Evolutionary conservation across 2,888 invertebrate genomes (phyloP).

Genomic region (Cataglyphis albicans): DNA sequence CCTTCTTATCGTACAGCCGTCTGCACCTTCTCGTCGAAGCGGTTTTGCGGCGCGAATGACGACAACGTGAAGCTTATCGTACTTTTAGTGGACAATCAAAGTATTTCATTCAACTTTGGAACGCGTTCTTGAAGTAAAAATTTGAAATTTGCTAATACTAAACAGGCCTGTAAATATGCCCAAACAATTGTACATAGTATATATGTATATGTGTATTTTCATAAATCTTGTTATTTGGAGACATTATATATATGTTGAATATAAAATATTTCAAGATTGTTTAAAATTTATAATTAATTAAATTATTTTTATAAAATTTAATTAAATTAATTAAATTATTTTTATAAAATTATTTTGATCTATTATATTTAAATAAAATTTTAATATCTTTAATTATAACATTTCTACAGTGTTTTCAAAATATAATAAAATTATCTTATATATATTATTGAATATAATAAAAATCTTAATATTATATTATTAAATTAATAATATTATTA

Average conservation of each 20-base stretch:
- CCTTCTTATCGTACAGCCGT: conserved; percentile 57
- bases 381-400: no score
- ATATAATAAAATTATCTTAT: no score
- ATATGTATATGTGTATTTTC: not conserved
- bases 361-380: no score
- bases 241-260: not conserved
- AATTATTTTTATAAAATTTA: no score
- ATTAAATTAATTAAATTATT: no score
- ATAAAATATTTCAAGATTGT: not conserved
- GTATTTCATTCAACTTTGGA: not conserved
- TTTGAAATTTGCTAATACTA: not conserved
- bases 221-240: not conserved
- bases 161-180: not conserved
- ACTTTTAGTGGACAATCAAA: conserved; percentile 19
- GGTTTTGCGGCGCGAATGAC: conserved; percentile 48
- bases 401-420: no score
- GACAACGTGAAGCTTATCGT: conserved; percentile 45
- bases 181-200: not conserved
- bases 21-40: conserved; percentile 47
- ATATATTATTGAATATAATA: no score
- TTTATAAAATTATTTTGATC: no score
- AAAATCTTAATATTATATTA: no score
- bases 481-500: no score
- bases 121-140: not conserved
- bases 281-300: no score